Evolutionary conservation across 1,140 invertebrate species (phyloP).

Genomic region (Hirudo medicinalis): DNA sequence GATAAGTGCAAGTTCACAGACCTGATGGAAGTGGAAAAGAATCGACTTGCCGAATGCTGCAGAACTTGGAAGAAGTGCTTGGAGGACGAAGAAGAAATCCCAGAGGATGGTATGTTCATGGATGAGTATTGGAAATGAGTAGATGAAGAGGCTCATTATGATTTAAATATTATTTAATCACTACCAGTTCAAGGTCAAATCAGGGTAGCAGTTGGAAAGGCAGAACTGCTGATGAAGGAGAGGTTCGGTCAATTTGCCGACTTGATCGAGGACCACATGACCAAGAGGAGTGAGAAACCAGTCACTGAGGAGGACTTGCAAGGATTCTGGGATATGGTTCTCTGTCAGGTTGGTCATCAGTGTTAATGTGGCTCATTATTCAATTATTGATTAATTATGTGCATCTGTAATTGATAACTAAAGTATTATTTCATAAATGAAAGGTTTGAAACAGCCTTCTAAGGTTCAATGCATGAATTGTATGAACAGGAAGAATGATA

Average conservation of each 20-base stretch:
- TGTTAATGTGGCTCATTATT: background rate
- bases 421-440: no score
- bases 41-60: constrained; percentile 27
- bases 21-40: constrained; percentile 27
- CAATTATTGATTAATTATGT: constrained; percentile 3
- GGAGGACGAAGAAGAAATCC: constrained; percentile 22
- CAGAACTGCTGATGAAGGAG: constrained; percentile 51
- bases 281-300: constrained; percentile 46
- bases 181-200: constrained; percentile 47
- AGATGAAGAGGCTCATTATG: background rate
- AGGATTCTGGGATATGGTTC: constrained; percentile 64
- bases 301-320: constrained; percentile 54
- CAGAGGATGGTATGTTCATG: constrained; percentile 31
- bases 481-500: background rate
- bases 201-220: constrained; percentile 54
- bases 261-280: constrained; percentile 53
- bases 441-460: constrained; percentile 1
- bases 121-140: background rate
- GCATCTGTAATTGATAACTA: background rate
- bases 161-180: background rate
- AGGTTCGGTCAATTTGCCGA: constrained; percentile 53
- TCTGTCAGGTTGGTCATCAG: constrained; percentile 46
- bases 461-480: background rate
- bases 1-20: constrained; percentile 32
- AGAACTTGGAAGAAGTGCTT: constrained; percentile 28